Evolutionary conservation across 2,113 vertebrate genomes (phyloP).

Genomic region (Spilogale gracilis): DNA sequence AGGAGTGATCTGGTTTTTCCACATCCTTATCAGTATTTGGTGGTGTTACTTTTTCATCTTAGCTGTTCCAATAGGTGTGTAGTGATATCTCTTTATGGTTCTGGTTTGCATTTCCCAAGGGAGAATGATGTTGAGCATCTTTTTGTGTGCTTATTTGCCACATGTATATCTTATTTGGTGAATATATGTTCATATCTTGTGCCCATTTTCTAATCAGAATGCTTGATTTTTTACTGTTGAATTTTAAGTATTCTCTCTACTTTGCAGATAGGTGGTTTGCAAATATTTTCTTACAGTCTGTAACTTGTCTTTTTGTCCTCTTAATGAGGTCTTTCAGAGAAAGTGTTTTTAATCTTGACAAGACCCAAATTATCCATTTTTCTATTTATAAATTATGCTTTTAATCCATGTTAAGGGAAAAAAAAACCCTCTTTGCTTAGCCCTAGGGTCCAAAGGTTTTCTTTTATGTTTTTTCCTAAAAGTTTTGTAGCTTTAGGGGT

Average conservation of each 20-base stretch:
- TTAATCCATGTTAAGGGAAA: constrained; percentile 48
- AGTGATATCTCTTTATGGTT: neutral
- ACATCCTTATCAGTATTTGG: neutral
- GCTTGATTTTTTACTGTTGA: neutral
- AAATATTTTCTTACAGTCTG: constrained; percentile 31
- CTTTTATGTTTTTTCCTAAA: neutral
- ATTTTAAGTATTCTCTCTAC: constrained; percentile 9
- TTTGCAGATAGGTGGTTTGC: neutral
- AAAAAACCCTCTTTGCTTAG: neutral
- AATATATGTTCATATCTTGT: constrained; percentile 38
- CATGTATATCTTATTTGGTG: neutral
- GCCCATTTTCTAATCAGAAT: constrained; percentile 14
- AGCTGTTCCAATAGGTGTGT: neutral
- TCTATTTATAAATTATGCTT: constrained; percentile 23
- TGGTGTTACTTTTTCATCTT: neutral
- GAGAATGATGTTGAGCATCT: neutral
- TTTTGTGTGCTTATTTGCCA: constrained; percentile 14
- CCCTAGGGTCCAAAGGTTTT: neutral
- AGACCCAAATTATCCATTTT: neutral
- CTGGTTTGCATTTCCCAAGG: constrained; percentile 33
- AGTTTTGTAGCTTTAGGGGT: neutral
- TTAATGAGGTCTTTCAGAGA: neutral
- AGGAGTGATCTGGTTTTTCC: neutral
- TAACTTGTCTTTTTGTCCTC: neutral
- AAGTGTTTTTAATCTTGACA: constrained; percentile 10